phyloP scores from a whole-genome alignment of 2,113 vertebrate species.

The Edolisoma coerulescens region DNA sequence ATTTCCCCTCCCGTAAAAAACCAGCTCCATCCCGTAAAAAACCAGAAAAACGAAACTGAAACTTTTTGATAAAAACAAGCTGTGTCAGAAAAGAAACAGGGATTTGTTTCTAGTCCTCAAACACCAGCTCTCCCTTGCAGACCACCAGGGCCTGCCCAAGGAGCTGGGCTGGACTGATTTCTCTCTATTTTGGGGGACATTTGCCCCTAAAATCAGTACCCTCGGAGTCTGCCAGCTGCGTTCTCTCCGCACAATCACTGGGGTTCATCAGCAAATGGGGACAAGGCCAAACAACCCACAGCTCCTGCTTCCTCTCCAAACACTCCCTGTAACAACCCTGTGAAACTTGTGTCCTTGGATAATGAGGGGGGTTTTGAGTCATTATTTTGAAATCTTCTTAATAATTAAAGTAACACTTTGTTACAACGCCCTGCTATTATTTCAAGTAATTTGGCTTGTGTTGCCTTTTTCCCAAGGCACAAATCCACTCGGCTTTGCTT shows the following conservation, averaged over 20 bases:
- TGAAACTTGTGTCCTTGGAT: neutral
- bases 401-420: neutral
- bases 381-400: neutral
- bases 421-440: neutral
- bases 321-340: neutral
- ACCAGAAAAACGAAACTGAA: neutral
- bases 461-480: neutral
- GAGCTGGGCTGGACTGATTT: neutral
- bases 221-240: neutral
- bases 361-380: neutral
- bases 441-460: neutral
- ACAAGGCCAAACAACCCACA: rapidly evolving
- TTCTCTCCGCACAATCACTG: neutral
- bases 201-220: neutral
- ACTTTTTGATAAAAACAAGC: neutral
- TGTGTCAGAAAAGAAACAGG: neutral
- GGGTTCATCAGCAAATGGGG: rapidly evolving
- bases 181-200: neutral
- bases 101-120: neutral
- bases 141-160: neutral
- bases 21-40: neutral
- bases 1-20: neutral
- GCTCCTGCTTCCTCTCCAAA: neutral
- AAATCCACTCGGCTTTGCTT: neutral
- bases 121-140: neutral